Base-by-base conservation (phyloP, 2,113 vertebrate species). In the Hippopotamus amphibius region DNA sequence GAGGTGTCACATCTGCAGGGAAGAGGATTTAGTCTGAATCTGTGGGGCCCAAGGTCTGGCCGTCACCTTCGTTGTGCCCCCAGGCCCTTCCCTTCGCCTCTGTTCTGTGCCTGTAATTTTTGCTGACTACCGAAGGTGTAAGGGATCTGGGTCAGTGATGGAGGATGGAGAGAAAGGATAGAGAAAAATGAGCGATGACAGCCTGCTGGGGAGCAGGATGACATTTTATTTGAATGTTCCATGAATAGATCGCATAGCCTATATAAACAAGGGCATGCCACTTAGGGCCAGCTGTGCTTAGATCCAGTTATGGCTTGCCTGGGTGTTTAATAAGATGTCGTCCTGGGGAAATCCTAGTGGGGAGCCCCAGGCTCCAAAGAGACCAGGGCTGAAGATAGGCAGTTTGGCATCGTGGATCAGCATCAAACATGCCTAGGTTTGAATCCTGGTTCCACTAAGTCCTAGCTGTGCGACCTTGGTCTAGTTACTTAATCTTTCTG, bases 111-210 rank as follows among this genome's bases (percentile, higher is more conserved):
- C 46, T 95, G 10, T 93, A 30, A 69, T 82, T 96, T 96, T 59
- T 93, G 74, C 95, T 90, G 69, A 93, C 93, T 37, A 59, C 65
- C 65, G n/a, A 37, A 55, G 72, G 59, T 72, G 10, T 15, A 0
- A 92, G 93, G 89, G 89, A 96, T 96, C 93, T 95, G 90, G 96
- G 93, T 96, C 96, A 97, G 84, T 37, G 43, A 82, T 46, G 77
- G 93, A 95, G 69, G 76, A 57, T 71, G 46, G 79, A 96, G 86
- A 79, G 68, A 57, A 69, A 68, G 71, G 50, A 28, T 0, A 93
- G 86, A 81, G 93, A 15, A 93, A 81, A 96, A 97, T 71, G 89
- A 93, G 93, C 46, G 22, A 10, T 26, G 96, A 91, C 82, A 91
- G 66, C 86, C 90, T 84, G 43, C 80, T n/a, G n/a, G 59, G 79